phyloP scores from a whole-genome alignment of 2,113 vertebrate species.

The Polyodon spathula region DNA sequence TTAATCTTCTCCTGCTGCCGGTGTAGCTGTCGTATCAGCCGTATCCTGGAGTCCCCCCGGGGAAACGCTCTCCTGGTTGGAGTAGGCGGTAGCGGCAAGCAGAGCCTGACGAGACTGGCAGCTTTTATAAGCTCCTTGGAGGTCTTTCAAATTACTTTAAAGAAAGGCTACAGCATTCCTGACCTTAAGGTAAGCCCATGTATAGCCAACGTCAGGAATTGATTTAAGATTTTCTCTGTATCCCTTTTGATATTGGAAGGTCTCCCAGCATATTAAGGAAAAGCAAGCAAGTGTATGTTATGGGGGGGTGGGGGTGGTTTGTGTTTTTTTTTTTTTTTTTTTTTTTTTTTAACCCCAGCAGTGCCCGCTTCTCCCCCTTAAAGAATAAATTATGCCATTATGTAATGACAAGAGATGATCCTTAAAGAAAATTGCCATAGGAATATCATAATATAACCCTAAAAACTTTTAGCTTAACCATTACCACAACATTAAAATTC shows the following conservation, averaged over 20 bases:
- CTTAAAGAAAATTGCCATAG: too few relatives aligned
- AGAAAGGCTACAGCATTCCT: conserved; percentile 71
- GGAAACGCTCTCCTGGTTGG: conserved; percentile 84
- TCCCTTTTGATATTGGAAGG: not conserved
- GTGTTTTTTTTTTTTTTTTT: too few relatives aligned
- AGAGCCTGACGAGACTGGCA: conserved; percentile 88
- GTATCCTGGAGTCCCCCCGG: conserved; percentile 78
- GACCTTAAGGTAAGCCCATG: conserved; percentile 78
- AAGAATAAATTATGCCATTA: not conserved
- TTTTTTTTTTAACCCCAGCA: too few relatives aligned
- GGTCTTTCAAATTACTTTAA: conserved; percentile 88
- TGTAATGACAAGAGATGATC: not conserved
- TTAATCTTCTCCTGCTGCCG: conserved; percentile 11
- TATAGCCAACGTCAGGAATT: not conserved
- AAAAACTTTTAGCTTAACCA: too few relatives aligned
- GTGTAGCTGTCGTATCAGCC: conserved; percentile 80
- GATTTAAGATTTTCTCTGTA: conserved; percentile 7
- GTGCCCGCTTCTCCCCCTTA: too few relatives aligned
- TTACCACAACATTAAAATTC: too few relatives aligned
- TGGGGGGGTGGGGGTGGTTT: too few relatives aligned
- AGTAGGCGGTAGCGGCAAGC: conserved; percentile 87
- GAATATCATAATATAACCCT: too few relatives aligned
- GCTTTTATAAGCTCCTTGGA: conserved; percentile 87
- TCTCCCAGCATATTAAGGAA: not conserved
- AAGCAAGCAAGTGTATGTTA: too few relatives aligned